Base-by-base conservation (phyloP, 2,113 vertebrate genomes). In the Sarotherodon lohbergeri region DNA sequence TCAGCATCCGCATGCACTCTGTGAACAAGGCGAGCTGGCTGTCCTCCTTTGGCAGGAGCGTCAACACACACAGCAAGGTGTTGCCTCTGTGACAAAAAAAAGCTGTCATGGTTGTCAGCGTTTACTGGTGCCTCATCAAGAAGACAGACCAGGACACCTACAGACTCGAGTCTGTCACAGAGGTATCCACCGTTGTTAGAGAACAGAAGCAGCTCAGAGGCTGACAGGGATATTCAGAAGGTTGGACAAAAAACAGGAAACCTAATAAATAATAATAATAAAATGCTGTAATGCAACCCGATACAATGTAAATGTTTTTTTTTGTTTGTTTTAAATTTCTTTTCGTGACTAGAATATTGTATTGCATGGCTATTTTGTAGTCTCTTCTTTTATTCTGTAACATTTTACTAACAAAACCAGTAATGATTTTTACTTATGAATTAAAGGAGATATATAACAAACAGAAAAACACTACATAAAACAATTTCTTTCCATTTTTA, bases 21-120 rank as follows among this genome's bases (percentile, higher is more conserved):
- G 11, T 92, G 14, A 90, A 80, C 32, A 85, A 36, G 55, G 82
- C 85, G 63, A 83, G 81, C 88, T 80, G 32, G 16, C 55, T 83
- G 61, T 55, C 83, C 32, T 78, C 87, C 32, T 68, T 59, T 3
- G 82, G 56, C 88, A 90, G 76, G 46, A 92, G 34, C 2, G 3
- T 85, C 90, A 90, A 57, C 79, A 82, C 19, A 9, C 89, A 88
- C 68, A 85, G 91, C 90, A 95, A 90, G 85, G 92, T 96, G 82
- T 57, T 92, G 84, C 95, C 95, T 71, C 85, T 95, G 91, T 96
- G 93, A 95, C 55, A 81, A 84, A 87, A 68, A 68, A 43, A 80
- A 55, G 83, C 52, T 87, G 83, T 50, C 39, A 24, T 39, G 82
- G 57, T 10, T 71, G 73, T 84, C 68, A 57, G 57, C 57, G 29